Conservation (phyloP, 1,140 invertebrate species). For the Drosophila subobscura region DNA sequence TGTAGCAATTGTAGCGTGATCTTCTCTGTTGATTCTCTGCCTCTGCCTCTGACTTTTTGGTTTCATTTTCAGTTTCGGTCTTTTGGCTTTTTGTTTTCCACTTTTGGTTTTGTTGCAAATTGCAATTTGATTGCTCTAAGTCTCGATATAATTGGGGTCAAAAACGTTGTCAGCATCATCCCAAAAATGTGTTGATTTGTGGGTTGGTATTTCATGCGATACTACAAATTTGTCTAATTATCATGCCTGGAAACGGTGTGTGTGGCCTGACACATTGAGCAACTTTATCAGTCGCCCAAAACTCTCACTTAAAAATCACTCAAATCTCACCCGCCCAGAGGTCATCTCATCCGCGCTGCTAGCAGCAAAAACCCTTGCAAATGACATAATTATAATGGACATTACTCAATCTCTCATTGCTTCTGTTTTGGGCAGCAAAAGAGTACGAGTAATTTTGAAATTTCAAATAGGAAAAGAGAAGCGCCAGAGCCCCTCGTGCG, state of each 20-base stretch:
- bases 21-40: constrained; percentile 43
- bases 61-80: constrained; percentile 44
- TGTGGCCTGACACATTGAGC: constrained; percentile 3
- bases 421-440: constrained; percentile 62
- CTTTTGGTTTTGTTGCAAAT: constrained; percentile 58
- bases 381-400: constrained; percentile 60
- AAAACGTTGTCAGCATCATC: constrained; percentile 62
- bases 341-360: constrained; percentile 17
- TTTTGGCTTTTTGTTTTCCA: constrained; percentile 37
- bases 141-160: constrained; percentile 71
- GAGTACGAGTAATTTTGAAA: constrained; percentile 58
- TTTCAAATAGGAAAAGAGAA: constrained; percentile 46
- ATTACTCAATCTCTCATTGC: constrained; percentile 63
- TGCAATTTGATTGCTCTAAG: constrained; percentile 70
- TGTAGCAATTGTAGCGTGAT: constrained; percentile 63
- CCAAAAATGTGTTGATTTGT: constrained; percentile 55
- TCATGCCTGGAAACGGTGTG: constrained; percentile 30
- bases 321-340: constrained; percentile 22
- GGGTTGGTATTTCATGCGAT: constrained; percentile 10
- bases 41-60: constrained; percentile 49
- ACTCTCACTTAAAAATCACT: constrained; percentile 3
- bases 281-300: not conserved
- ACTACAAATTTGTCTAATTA: constrained; percentile 39
- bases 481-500: constrained; percentile 39
- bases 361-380: constrained; percentile 33